phyloP scores from a whole-genome alignment of 2,888 invertebrate species.

The Scaptodrosophila latifasciaeformis region DNA sequence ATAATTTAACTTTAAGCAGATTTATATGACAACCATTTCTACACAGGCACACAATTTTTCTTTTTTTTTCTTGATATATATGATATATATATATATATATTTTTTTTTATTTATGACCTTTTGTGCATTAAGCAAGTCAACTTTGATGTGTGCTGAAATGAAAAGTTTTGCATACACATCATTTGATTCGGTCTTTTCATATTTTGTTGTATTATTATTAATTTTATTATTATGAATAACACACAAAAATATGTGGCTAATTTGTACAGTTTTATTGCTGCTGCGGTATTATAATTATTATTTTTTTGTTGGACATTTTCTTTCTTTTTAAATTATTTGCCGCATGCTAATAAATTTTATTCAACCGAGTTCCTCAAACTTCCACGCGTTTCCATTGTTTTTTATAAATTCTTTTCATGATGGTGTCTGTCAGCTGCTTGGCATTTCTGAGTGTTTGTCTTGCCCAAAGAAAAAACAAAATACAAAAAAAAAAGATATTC shows the following conservation, averaged over 20 bases:
- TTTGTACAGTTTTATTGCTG: no score
- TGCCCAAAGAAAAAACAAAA: no score
- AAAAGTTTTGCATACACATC: conserved; percentile 15
- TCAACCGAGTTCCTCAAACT: no score
- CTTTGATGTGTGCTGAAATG: conserved; percentile 17
- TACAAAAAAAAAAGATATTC: no score
- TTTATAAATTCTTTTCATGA: conserved; percentile 20
- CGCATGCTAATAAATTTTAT: conserved; percentile 53
- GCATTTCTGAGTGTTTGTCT: no score
- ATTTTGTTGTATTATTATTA: no score
- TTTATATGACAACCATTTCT: conserved; percentile 30
- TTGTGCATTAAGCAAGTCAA: neutral
- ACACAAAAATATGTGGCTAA: neutral
- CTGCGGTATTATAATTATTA: no score
- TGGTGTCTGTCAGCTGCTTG: conserved; percentile 21
- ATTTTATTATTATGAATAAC: conserved; percentile 12
- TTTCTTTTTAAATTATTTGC: conserved; percentile 47
- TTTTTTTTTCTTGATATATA: neutral
- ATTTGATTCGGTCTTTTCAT: no score
- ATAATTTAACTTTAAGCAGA: conserved; percentile 62
- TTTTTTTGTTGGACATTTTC: conserved; percentile 39
- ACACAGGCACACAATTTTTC: neutral
- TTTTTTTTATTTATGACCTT: conserved; percentile 2
- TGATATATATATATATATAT: no score
- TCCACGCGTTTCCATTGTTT: conserved; percentile 25